Evolutionary conservation across 2,113 vertebrate species (phyloP).

Genomic region (Pongo abelii): DNA sequence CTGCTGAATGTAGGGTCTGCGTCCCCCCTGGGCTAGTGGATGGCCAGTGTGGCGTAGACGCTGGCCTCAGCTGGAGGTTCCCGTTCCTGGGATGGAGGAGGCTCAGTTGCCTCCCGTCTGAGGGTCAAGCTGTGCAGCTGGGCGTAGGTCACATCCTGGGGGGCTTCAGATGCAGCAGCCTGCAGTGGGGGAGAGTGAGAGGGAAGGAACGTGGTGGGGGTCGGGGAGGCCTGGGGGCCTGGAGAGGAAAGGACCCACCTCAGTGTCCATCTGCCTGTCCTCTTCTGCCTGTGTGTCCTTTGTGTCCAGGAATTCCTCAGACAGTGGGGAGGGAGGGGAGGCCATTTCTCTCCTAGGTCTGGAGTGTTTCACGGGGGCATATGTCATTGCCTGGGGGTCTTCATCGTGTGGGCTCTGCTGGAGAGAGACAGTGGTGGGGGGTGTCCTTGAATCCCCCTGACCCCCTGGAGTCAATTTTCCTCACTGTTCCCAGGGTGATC

Average conservation of each 20-base stretch:
- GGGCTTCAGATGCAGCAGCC: not conserved
- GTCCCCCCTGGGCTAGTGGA: too few relatives aligned
- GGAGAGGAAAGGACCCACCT: not conserved
- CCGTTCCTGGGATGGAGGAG: accelerated
- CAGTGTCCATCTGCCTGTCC: not conserved
- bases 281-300: not conserved
- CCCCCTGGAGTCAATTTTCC: too few relatives aligned
- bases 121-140: not conserved
- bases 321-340: too few relatives aligned
- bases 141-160: not conserved
- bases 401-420: too few relatives aligned
- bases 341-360: too few relatives aligned
- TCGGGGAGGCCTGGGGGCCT: accelerated
- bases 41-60: not conserved
- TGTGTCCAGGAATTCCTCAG: accelerated
- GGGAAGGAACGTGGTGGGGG: accelerated
- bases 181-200: not conserved
- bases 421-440: too few relatives aligned
- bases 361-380: too few relatives aligned
- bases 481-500: too few relatives aligned
- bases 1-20: not conserved
- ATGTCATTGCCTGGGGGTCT: too few relatives aligned
- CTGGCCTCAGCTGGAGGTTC: not conserved
- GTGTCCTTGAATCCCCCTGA: too few relatives aligned
- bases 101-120: too few relatives aligned